Percentiles rank a stretch among this genome's conserved stretches.
Conservation (phyloP, 2,888 invertebrate genomes). For the Lasioglossum villosulum region DNA sequence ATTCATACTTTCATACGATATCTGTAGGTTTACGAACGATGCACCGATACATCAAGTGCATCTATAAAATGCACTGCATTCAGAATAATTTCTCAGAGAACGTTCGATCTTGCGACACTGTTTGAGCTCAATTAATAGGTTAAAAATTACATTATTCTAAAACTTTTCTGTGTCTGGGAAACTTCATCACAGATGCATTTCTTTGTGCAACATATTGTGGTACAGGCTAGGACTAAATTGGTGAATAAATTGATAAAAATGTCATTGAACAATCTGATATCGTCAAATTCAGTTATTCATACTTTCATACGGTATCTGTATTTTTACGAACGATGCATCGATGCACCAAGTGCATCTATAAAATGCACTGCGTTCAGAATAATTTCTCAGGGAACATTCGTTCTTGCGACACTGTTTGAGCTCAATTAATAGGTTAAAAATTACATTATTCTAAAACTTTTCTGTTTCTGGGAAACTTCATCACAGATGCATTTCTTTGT, state of each 20-base stretch:
- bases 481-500: too few species aligned
- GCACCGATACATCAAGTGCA: background rate
- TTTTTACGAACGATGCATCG: background rate
- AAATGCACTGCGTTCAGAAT: background rate
- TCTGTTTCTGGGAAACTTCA: too few species aligned
- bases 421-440: too few species aligned
- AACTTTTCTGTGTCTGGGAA: too few species aligned
- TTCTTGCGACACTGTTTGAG: too few species aligned
- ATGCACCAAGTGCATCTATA: background rate
- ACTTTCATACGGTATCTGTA: background rate
- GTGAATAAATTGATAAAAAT: too few species aligned
- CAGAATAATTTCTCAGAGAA: background rate
- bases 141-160: too few species aligned
- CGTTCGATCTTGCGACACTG: background rate
- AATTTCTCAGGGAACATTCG: background rate
- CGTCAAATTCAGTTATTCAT: background rate
- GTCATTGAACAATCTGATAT: background rate
- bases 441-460: too few species aligned
- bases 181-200: too few species aligned
- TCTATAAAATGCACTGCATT: background rate
- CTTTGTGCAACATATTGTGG: too few species aligned
- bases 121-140: too few species aligned
- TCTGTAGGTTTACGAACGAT: background rate
- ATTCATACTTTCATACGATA: background rate
- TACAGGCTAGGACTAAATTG: too few species aligned